Conservation (phyloP, 2,888 invertebrate species). For the Capitulum mitella region DNA sequence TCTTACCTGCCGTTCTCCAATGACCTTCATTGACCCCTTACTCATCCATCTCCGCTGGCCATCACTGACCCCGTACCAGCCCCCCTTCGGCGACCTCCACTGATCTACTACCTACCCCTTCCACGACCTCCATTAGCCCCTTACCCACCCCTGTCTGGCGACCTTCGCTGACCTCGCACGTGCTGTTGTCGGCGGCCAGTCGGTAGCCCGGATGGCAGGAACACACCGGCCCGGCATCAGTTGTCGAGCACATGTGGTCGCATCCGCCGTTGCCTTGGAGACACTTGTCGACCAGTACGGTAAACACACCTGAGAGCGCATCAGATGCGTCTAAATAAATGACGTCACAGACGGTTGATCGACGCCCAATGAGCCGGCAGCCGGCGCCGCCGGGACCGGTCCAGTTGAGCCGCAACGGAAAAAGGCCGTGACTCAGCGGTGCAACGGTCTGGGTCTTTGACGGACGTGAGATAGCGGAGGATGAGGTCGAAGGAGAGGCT, state of each 20-base stretch:
- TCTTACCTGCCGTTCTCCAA: no score
- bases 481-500: no score
- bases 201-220: conserved; percentile 42
- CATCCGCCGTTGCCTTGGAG: conserved; percentile 48
- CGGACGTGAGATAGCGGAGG: no score
- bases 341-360: neutral
- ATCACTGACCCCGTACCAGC: neutral
- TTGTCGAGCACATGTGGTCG: conserved; percentile 47
- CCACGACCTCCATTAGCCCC: neutral
- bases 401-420: neutral
- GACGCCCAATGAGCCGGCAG: neutral
- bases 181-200: conserved; percentile 39
- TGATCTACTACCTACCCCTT: no score
- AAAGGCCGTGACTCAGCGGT: neutral
- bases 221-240: conserved; percentile 39
- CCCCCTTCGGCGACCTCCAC: neutral
- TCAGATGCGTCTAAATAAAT: neutral
- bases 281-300: conserved; percentile 46
- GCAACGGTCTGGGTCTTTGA: no score
- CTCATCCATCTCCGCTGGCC: neutral
- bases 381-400: neutral
- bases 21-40: no score
- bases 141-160: neutral
- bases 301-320: conserved; percentile 41
- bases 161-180: conserved; percentile 39